Evolutionary conservation across 2,888 invertebrate genomes (phyloP), one percentile per base, ranked within the genome.

Genomic region (Endotricha flammealis): DNA sequence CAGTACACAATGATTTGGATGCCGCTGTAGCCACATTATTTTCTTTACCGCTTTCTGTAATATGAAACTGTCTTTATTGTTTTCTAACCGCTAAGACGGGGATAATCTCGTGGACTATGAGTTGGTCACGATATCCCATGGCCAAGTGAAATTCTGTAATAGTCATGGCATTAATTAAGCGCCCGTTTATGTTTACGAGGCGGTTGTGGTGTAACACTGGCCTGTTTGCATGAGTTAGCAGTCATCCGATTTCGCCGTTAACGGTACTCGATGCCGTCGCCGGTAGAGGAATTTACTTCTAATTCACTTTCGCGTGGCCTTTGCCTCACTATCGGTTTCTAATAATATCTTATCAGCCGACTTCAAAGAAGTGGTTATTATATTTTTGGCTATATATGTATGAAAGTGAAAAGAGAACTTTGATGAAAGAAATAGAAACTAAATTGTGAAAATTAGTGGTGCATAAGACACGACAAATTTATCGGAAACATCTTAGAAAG

Each of bases 271-370:
- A 33, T 16, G 25, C 32, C 34, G 35, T n/a, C n/a, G 37, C 30
- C 23, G 35, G 29, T 28, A 34, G 32, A 38, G 44, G 46, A 52
- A 53, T 56, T 53, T 55, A 42, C 55, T 45, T 50, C 50, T 55
- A 59, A 64, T 73, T 81, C 78, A 82, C 81, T 83, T 83, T 83
- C 81, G 59, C 66, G 52, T 60, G 61, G 58, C 57, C 64, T 69
- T 65, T 57, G 49, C 38, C 48, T 57, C 48, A 23, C 25, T 33
- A 7, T 27, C 32, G 16, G 12, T 33, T 33, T 27, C 16, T 16
- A 4, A 30, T 48, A 44, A 42, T 42, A 39, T 38, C n/a, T n/a
- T n/a, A n/a, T n/a, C n/a, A n/a, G n/a, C n/a, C n/a, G n/a, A n/a
- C n/a, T n/a, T n/a, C n/a, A n/a, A n/a, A n/a, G n/a, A n/a, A n/a